These are phyloP conservation scores for Plotosus lineatus DNA, from an alignment of 2,113 vertebrate species.

Conservation along the genomic window DNA sequence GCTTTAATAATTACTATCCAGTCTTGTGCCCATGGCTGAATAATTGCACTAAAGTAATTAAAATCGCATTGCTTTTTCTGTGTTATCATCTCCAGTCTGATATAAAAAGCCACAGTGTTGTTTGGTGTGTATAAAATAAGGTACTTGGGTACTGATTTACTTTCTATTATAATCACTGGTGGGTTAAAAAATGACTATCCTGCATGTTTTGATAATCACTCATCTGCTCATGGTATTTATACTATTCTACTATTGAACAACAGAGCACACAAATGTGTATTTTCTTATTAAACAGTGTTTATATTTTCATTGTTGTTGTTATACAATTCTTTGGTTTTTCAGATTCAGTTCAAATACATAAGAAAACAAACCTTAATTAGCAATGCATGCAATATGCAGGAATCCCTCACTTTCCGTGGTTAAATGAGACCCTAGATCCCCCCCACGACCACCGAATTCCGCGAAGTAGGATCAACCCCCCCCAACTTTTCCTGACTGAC, in stretches of 20 bases:
- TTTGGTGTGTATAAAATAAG: slow-evolving; percentile 4
- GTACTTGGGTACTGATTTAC: background rate
- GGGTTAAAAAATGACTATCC: slow-evolving; percentile 13
- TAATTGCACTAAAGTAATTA: slow-evolving; percentile 15
- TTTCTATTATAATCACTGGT: background rate
- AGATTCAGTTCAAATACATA: background rate
- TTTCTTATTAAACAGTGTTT: slow-evolving; percentile 43
- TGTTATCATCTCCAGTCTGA: background rate
- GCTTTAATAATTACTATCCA: background rate
- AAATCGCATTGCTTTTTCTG: background rate
- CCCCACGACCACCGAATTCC: no score
- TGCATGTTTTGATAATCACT: slow-evolving; percentile 32
- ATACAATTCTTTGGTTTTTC: background rate
- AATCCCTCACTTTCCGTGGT: no score
- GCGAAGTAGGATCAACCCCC: no score
- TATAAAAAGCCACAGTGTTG: slow-evolving; percentile 18
- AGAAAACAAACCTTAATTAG: background rate
- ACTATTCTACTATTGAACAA: slow-evolving; percentile 28
- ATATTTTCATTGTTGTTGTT: slow-evolving; percentile 26
- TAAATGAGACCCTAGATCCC: no score
- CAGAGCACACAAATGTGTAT: slow-evolving; percentile 34
- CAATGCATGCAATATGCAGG: background rate
- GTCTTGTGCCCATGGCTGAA: background rate
- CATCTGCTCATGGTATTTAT: background rate
- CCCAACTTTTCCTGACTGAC: no score